Conservation (phyloP, 2,797 vertebrate genomes). For the Diceros bicornis region DNA sequence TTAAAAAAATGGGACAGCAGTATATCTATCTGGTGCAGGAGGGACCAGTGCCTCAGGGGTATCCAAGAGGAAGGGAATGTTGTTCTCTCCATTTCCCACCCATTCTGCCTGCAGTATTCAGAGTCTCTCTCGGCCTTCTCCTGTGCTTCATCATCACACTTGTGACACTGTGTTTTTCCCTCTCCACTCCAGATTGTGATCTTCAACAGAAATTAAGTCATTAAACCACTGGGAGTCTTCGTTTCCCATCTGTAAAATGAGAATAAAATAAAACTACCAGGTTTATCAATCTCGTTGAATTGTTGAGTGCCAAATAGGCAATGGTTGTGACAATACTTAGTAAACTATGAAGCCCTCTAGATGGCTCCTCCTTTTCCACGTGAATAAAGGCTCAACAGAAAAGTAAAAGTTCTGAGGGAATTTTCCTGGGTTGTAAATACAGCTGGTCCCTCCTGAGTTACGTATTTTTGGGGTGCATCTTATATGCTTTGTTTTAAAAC, state of each 20-base stretch:
- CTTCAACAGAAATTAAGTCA: neutral
- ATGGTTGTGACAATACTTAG: fast-evolving
- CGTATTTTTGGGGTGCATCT: neutral
- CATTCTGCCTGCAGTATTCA: fast-evolving
- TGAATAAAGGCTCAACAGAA: neutral
- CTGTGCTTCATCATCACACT: fast-evolving
- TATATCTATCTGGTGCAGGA: neutral
- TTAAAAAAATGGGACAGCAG: neutral
- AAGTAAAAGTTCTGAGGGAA: neutral
- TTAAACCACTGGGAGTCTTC: neutral
- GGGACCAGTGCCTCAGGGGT: fast-evolving
- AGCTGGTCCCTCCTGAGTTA: neutral
- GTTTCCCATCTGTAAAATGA: neutral
- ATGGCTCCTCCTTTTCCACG: neutral
- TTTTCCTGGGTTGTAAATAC: neutral
- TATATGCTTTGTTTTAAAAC: neutral
- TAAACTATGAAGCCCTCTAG: neutral
- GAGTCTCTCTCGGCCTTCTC: neutral
- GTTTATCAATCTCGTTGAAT: neutral
- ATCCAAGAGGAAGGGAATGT: fast-evolving
- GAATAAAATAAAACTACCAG: neutral
- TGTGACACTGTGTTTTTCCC: neutral
- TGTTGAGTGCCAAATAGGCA: neutral
- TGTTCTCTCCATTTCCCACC: no score
- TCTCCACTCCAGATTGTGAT: neutral